phyloP scores from a whole-genome alignment of 2,113 vertebrate genomes.

The Ornithorhynchus anatinus region DNA sequence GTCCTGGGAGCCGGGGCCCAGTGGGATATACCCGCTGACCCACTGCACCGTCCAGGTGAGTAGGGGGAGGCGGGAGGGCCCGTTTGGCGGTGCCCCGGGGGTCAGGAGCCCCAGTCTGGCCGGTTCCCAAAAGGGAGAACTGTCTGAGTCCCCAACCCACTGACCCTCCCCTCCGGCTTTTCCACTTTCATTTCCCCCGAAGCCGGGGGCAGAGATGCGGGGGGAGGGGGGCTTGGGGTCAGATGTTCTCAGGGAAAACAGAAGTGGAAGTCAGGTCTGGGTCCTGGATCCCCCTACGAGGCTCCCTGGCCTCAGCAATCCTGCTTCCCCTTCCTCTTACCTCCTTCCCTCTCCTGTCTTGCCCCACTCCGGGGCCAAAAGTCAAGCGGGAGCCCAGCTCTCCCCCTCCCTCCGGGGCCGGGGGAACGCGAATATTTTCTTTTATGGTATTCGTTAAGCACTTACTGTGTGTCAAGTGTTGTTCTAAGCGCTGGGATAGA shows the following conservation, averaged over 20 bases:
- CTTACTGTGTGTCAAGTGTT: too few relatives aligned
- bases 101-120: too few relatives aligned
- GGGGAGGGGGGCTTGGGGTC: not conserved
- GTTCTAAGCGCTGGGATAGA: too few relatives aligned
- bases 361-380: not conserved
- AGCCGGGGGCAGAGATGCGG: not conserved
- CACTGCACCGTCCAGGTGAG: conserved; percentile 84
- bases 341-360: not conserved
- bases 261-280: conserved; percentile 26
- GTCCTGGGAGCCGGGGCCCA: conserved; percentile 79
- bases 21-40: conserved; percentile 76
- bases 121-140: too few relatives aligned
- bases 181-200: conserved; percentile 48
- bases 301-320: conserved; percentile 26
- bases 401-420: too few relatives aligned
- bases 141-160: too few relatives aligned
- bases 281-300: not conserved
- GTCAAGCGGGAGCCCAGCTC: not conserved
- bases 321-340: conserved; percentile 43
- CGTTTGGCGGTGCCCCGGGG: too few relatives aligned
- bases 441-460: too few relatives aligned
- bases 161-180: conserved; percentile 22
- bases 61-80: not conserved
- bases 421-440: too few relatives aligned
- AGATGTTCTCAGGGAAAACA: conserved; percentile 28